Evolutionary conservation across 2,113 vertebrate species (phyloP).

Genomic region (Hassar affinis): DNA sequence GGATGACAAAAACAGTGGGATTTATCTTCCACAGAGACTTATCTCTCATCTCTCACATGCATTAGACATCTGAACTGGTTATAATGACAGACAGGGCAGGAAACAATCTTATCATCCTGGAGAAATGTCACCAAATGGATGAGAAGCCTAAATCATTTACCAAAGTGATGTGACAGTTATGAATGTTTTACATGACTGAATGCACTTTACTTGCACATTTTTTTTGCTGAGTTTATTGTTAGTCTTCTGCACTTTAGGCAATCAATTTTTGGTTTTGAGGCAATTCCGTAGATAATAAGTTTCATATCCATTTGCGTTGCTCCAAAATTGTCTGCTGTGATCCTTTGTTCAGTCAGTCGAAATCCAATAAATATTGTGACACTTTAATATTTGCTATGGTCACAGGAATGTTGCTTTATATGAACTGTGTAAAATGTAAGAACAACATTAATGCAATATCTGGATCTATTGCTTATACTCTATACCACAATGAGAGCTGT

Average conservation of each 20-base stretch:
- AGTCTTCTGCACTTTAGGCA: not conserved
- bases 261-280: not conserved
- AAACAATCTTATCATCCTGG: not conserved
- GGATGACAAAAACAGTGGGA: not conserved
- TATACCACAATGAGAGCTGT: not conserved
- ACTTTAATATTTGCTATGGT: not conserved
- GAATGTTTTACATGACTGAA: conserved; percentile 1
- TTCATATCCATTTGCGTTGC: not conserved
- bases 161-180: conserved; percentile 3
- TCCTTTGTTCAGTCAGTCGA: conserved; percentile 3
- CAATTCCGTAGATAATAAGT: not conserved
- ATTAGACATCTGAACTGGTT: not conserved
- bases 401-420: not conserved
- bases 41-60: not conserved
- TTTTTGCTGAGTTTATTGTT: not conserved
- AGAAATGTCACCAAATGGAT: not conserved
- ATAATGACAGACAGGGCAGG: not conserved
- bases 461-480: not conserved
- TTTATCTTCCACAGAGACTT: not conserved
- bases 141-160: not conserved
- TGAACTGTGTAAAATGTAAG: not conserved
- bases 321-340: not conserved
- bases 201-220: not conserved
- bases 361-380: not conserved
- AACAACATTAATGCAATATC: not conserved